These are phyloP conservation scores for Koerneria pararmatus DNA, from an alignment of 2,888 invertebrate genomes.

Conservation along the genomic window DNA sequence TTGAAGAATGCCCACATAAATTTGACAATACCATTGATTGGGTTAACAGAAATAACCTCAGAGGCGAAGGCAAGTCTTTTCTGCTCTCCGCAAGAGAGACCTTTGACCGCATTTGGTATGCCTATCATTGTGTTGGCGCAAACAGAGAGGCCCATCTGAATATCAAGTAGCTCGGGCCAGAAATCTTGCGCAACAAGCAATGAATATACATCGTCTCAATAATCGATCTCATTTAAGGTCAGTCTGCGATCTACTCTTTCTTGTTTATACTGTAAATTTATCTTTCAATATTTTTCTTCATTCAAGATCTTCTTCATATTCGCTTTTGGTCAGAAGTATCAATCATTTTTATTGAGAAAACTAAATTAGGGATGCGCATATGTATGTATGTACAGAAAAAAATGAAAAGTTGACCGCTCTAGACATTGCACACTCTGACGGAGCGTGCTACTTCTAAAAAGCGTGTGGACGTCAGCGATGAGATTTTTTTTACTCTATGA, in stretches of 20 bases:
- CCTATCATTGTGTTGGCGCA: constrained; percentile 78
- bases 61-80: constrained; percentile 87
- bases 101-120: constrained; percentile 71
- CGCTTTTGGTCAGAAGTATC: not conserved
- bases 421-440: too few relatives aligned
- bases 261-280: not conserved
- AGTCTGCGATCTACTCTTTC: not conserved
- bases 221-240: not conserved
- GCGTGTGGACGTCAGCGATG: too few relatives aligned
- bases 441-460: too few relatives aligned
- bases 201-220: too few relatives aligned
- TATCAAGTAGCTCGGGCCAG: too few relatives aligned
- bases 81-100: constrained; percentile 87
- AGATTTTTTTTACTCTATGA: too few relatives aligned
- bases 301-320: constrained; percentile 19
- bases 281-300: not conserved
- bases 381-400: too few relatives aligned
- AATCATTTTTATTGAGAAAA: constrained; percentile 17
- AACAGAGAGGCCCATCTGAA: constrained; percentile 72
- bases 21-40: not conserved
- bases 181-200: too few relatives aligned
- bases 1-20: not conserved
- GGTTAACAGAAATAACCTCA: constrained; percentile 67
- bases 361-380: constrained; percentile 5
- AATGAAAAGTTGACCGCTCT: too few relatives aligned